Evolutionary conservation across 2,113 vertebrate species (phyloP), one percentile per base, ranked within the genome.

Genomic region (Phalacrocorax carbo): DNA sequence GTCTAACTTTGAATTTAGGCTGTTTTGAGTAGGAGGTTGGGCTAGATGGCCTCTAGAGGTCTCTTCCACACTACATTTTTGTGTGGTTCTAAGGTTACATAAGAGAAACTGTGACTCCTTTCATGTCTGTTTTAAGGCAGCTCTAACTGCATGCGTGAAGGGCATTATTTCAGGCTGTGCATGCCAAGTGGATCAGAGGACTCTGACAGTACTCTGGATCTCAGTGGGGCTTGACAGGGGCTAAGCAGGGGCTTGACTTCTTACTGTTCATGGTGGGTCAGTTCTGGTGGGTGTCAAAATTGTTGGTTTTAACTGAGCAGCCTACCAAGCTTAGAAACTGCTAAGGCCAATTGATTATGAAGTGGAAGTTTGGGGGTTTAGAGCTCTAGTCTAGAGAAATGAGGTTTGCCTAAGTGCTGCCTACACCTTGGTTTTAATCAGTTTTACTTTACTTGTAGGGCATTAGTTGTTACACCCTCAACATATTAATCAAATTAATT

Each of bases 31-130:
- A 34, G 69, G 61, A 96, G 57, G 44, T 15, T 93, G 81, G 91
- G 26, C 54, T 86, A 55, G 48, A 40, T 36, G 89, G 78, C 93
- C 91, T 95, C 93, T 95, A 95, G 93, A 94, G 72, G 91, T 96
- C 93, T 87, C 93, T 89, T 97, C 42, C 91, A 85, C 48, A 68
- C 73, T 52, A 36, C 9, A 11, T 82, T 84, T 94, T 81, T 79
- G 36, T 38, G 55, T 14, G 2, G 19, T 68, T 93, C 51, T 89
- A 65, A 75, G 32, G 52, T 84, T 89, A 86, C 0, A 0, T 79
- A 92, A 65, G 54, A 81, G 55, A 51, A 34, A 61, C n/a, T 55
- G 4, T 30, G 55, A 60, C 38, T 88, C 34, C 30, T 51, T 93
- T 86, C 58, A 26, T n/a, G 25, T 29, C 32, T 64, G 46, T 48